Base-by-base conservation (phyloP, 2,113 vertebrate genomes). In the Calyptomena viridis region DNA sequence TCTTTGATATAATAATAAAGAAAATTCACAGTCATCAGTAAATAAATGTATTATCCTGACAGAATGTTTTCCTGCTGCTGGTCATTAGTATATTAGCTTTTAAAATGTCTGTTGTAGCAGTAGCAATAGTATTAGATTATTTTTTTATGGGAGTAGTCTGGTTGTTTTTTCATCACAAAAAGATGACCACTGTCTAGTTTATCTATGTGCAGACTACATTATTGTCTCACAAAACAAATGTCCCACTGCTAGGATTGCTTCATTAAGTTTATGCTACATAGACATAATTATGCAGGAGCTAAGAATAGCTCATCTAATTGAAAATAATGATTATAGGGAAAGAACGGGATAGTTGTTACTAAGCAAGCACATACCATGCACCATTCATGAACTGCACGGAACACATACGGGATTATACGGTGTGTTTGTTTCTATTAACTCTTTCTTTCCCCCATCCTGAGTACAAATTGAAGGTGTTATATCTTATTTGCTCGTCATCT, bases 271-370 rank as follows among this genome's bases (percentile, higher is more conserved):
- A 88, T 89, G 60, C 83, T 90, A 91, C 89, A 67, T 71, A 87
- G 91, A 60, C 83, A 52, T 94, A 71, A 95, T 97, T 89, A 90
- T 93, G 69, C 87, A 84, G 86, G 69, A 89, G 77, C 93, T 96
- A 97, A 93, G 94, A 96, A 97, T 97, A 97, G 91, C 89, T 84
- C 60, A 75, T 81, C 80, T 95, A 94, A 97, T 96, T 95, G 94
- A 90, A 96, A 95, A 87, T 95, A 96, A 93, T 92, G 96, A 96
- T 96, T 84, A 27, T 74, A 72, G 76, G 67, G 93, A 90, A 87
- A 89, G 91, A 93, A 88, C 5, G 9, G 30, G 95, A 84, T 91
- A 73, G 42, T 72, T 89, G 83, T 80, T 93, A 40, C 94, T 89
- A 55, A 87, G 89, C 91, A 55, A 86, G 91, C 44, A 60, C 69